A percentile compares a stretch with the other conserved stretches of the same genome.
Evolutionary conservation across 2,888 invertebrate genomes (phyloP).

Genomic region (Agrochola lota): DNA sequence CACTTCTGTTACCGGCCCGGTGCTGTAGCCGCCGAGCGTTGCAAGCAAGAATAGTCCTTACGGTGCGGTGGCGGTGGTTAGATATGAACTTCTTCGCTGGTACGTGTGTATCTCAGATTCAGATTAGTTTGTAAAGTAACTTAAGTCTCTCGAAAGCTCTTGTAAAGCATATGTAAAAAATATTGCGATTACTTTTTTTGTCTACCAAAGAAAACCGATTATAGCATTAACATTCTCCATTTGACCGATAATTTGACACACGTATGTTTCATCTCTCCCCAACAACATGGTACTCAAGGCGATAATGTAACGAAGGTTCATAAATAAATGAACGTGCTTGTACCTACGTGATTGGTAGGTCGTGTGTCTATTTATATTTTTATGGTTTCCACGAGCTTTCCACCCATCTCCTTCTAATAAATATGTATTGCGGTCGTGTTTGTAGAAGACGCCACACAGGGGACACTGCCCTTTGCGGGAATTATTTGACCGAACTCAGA

Average conservation of each 20-base stretch:
- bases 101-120: not conserved
- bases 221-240: not conserved
- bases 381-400: slow-evolving; percentile 40
- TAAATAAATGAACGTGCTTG: slow-evolving; percentile 43
- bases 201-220: not conserved
- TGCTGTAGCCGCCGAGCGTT: no score
- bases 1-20: no score
- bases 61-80: no score
- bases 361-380: slow-evolving; percentile 52
- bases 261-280: not conserved
- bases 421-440: slow-evolving; percentile 58
- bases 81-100: no score
- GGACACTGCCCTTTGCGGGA: slow-evolving; percentile 47
- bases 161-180: not conserved
- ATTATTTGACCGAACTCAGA: slow-evolving; percentile 37
- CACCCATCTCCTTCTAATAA: slow-evolving; percentile 44
- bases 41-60: no score
- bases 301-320: slow-evolving; percentile 15
- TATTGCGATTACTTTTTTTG: not conserved
- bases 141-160: not conserved
- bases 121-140: not conserved
- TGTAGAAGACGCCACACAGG: slow-evolving; percentile 29
- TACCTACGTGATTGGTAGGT: slow-evolving; percentile 38
- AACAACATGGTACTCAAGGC: not conserved
- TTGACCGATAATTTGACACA: slow-evolving; percentile 1